phyloP scores from a whole-genome alignment of 2,113 vertebrate genomes.

The Corythoichthys intestinalis region DNA sequence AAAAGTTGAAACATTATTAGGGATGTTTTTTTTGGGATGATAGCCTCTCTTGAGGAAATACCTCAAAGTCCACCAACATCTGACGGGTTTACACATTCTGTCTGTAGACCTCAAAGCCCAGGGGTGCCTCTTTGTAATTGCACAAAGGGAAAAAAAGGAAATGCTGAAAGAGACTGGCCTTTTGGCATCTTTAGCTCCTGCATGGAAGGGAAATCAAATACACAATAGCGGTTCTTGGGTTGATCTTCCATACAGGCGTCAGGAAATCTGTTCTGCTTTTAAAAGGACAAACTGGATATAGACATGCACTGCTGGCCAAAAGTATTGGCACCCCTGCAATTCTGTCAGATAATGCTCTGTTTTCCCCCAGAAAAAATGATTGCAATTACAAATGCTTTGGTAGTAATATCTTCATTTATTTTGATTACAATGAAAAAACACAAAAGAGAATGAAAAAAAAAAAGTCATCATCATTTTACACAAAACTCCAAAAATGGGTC shows the following conservation, averaged over 20 bases:
- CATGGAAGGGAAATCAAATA: conserved; percentile 19
- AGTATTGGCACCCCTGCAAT: too few species aligned
- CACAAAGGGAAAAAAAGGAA: conserved; percentile 57
- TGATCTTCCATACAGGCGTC: conserved; percentile 20
- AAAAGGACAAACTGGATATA: background rate
- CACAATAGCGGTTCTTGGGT: conserved; percentile 5
- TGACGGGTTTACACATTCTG: conserved; percentile 42
- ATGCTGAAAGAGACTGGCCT: background rate
- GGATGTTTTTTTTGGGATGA: conserved; percentile 20
- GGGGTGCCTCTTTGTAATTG: conserved; percentile 54
- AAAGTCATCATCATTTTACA: too few species aligned
- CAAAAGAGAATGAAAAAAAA: too few species aligned
- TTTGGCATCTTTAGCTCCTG: conserved; percentile 1
- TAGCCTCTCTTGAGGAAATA: conserved; percentile 46
- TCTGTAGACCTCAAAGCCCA: conserved; percentile 58
- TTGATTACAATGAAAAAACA: too few species aligned
- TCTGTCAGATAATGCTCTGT: too few species aligned
- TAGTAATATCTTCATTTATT: too few species aligned
- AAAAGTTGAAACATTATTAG: conserved; percentile 3
- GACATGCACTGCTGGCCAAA: too few species aligned
- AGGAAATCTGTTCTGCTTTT: background rate
- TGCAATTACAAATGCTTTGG: too few species aligned
- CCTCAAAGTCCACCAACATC: conserved; percentile 48
- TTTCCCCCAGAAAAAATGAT: too few species aligned
- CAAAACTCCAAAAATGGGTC: too few species aligned